Evolutionary conservation across 2,113 vertebrate genomes (phyloP).

Genomic region (Trogon melanurus): DNA sequence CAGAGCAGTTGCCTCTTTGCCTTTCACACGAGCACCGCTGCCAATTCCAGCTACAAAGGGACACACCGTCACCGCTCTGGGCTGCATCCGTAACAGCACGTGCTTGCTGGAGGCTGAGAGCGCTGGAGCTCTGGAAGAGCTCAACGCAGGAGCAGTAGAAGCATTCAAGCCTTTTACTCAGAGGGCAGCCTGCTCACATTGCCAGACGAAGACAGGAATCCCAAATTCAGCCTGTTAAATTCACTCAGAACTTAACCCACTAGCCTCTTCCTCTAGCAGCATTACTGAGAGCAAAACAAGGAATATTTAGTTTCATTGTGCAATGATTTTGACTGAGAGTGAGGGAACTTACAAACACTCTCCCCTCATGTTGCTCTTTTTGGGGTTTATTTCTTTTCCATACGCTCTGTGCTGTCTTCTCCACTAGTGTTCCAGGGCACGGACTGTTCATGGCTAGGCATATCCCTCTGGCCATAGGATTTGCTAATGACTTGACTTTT

Average conservation of each 20-base stretch:
- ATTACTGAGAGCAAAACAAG: neutral
- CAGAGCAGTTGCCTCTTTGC: neutral
- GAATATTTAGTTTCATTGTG: neutral
- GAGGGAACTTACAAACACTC: neutral
- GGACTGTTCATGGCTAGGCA: neutral
- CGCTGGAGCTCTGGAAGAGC: neutral
- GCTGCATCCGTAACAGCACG: accelerated
- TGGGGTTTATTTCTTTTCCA: neutral
- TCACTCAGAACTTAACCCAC: neutral
- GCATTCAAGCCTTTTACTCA: neutral
- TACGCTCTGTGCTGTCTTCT: neutral
- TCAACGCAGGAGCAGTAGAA: neutral
- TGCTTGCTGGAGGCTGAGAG: neutral
- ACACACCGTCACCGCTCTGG: neutral
- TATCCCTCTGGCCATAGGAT: neutral
- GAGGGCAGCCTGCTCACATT: neutral
- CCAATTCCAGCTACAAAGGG: neutral
- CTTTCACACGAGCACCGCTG: neutral
- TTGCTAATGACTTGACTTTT: neutral
- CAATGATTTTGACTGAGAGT: neutral
- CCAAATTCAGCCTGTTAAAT: neutral
- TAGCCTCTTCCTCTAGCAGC: neutral
- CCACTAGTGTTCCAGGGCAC: accelerated
- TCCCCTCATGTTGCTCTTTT: accelerated
- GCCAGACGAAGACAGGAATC: neutral